Evolutionary conservation across 2,797 vertebrate genomes (phyloP), one percentile per base, ranked within the genome.

Genomic region (Sarcoramphus papa): DNA sequence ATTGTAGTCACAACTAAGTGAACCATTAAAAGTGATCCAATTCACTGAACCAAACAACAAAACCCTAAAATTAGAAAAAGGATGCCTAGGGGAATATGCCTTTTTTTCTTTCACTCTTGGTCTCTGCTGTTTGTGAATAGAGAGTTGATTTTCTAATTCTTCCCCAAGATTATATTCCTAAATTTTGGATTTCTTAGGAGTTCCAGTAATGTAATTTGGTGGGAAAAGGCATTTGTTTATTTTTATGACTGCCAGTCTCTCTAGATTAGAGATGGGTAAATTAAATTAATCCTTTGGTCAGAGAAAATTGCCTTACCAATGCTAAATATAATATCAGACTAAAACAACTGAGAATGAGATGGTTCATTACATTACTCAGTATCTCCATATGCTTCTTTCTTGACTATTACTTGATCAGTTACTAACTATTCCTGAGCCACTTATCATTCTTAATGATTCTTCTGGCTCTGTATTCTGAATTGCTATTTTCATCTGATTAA

Each of bases 401-500:
- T 81, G 35, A 67, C 47, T 64, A 8, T 70, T 62, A 50, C 25
- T 81, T 81, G 25, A 67, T 69, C 64, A 60, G 56, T 80, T 76
- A 35, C 19, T 87, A 72, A 78, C 25, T 56, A 24, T 80, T 92
- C 45, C 45, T 84, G 48, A 92, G 28, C 15, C 48, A 80, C 37
- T 81, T 81, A 40, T 54, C 15, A 60, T 79, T 73, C 43, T 75
- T 50, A 77, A 67, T 50, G 30, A 53, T 75, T 88, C 53, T 78
- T 85, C 89, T 95, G 84, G 40, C 35, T 91, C 82, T 93, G 72
- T 67, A 88, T 92, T 93, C 72, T 92, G 69, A 88, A 95, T 95
- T 95, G 67, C 50, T 93, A 88, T 64, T 74, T 94, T 96, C 56
- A 96, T 88, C 76, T 96, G 88, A 95, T 67, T 68, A 70, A 89